Conservation (phyloP, 2,797 vertebrate genomes). For the Poeciliopsis paucimaculata region DNA sequence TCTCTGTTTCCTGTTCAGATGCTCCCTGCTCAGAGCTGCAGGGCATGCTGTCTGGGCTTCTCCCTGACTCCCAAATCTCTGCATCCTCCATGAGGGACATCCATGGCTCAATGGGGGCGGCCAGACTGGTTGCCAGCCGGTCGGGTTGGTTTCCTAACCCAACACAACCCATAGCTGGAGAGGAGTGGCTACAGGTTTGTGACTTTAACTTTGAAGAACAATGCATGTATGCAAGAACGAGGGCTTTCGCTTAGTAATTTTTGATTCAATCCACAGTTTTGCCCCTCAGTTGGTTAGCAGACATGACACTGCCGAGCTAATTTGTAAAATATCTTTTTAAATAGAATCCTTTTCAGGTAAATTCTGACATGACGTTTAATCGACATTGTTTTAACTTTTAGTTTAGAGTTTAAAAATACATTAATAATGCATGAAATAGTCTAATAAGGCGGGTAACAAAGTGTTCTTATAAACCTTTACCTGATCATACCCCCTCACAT, state of each 20-base stretch:
- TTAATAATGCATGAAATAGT: not conserved
- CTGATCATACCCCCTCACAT: not conserved
- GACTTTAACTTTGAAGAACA: not conserved
- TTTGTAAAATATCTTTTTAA: not conserved
- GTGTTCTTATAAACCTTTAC: not conserved
- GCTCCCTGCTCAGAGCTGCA: constrained; percentile 94
- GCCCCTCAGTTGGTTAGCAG: not conserved
- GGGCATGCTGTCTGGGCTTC: constrained; percentile 94
- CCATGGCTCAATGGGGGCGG: constrained; percentile 91
- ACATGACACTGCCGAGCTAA: not conserved
- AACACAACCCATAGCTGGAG: constrained; percentile 89
- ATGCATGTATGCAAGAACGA: not conserved
- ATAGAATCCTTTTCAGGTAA: not conserved
- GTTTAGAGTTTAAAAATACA: not conserved
- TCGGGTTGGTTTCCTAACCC: constrained; percentile 94
- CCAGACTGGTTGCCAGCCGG: constrained; percentile 93
- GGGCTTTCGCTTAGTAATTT: not conserved
- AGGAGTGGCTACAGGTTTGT: constrained; percentile 92
- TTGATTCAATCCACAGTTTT: not conserved
- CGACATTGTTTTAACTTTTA: not conserved
- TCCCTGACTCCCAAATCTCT: constrained; percentile 93
- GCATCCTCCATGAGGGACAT: constrained; percentile 94
- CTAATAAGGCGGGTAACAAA: not conserved
- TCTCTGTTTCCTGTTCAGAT: constrained; percentile 75
- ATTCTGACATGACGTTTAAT: not conserved